Conservation (phyloP, 2,113 vertebrate genomes). For the Uropsilus gracilis region DNA sequence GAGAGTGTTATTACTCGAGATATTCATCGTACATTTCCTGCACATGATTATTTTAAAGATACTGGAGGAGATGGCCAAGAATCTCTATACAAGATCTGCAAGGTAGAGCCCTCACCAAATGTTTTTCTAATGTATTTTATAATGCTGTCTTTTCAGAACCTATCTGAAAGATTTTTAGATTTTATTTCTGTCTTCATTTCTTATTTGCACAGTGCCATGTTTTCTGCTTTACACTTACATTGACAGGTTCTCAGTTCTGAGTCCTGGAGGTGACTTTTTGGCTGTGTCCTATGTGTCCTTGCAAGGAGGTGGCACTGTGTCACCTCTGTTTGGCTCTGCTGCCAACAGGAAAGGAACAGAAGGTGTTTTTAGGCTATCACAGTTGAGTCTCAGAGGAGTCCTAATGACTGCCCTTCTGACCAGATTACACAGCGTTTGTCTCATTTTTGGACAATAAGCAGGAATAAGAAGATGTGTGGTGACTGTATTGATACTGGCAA, state of each 20-base stretch:
- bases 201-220: not conserved
- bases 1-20: constrained; percentile 97
- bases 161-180: not conserved
- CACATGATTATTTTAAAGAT: constrained; percentile 98
- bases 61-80: constrained; percentile 97
- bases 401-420: not conserved
- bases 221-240: not conserved
- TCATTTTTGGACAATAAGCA: constrained; percentile 19
- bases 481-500: not conserved
- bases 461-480: not conserved
- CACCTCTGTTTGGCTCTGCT: not conserved
- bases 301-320: fast-evolving
- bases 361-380: not conserved
- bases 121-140: not conserved
- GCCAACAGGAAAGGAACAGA: not conserved
- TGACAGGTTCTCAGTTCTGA: not conserved
- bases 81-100: constrained; percentile 98
- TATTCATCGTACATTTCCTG: constrained; percentile 98
- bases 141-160: not conserved
- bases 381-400: fast-evolving
- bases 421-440: not conserved
- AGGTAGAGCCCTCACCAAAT: constrained; percentile 85
- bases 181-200: constrained; percentile 19
- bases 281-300: not conserved
- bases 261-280: not conserved